Conservation (phyloP, 1,140 invertebrate genomes). For the Ips typographus region DNA sequence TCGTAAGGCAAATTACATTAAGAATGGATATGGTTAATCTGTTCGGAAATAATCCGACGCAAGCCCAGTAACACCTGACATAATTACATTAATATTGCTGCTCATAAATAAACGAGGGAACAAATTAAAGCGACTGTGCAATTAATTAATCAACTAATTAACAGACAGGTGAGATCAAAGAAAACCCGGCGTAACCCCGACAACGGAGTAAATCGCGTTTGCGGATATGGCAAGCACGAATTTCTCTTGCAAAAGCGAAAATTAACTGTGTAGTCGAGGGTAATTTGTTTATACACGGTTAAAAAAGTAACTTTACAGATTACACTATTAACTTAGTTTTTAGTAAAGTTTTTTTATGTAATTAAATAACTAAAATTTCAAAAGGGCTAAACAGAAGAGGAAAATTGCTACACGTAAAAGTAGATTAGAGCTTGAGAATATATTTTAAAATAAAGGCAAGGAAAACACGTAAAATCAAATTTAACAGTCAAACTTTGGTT, state of each 20-base stretch:
- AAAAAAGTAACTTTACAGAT: constrained; percentile 14
- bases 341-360: neutral
- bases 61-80: constrained; percentile 42
- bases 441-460: no score
- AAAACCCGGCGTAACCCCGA: constrained; percentile 38
- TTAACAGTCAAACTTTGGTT: no score
- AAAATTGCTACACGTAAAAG: no score
- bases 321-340: neutral
- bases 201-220: constrained; percentile 36
- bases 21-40: neutral
- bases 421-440: no score
- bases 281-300: constrained; percentile 24
- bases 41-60: constrained; percentile 15
- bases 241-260: constrained; percentile 11
- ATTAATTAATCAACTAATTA: constrained; percentile 52
- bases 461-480: no score
- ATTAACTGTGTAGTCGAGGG: constrained; percentile 18
- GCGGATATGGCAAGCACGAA: constrained; percentile 26
- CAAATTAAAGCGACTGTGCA: constrained; percentile 49
- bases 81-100: constrained; percentile 50
- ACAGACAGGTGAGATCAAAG: constrained; percentile 48
- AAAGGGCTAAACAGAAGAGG: no score
- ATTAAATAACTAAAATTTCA: no score
- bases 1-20: neutral
- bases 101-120: constrained; percentile 47